phyloP scores from a whole-genome alignment of 2,888 invertebrate genomes.

The Andrena bicolor region DNA sequence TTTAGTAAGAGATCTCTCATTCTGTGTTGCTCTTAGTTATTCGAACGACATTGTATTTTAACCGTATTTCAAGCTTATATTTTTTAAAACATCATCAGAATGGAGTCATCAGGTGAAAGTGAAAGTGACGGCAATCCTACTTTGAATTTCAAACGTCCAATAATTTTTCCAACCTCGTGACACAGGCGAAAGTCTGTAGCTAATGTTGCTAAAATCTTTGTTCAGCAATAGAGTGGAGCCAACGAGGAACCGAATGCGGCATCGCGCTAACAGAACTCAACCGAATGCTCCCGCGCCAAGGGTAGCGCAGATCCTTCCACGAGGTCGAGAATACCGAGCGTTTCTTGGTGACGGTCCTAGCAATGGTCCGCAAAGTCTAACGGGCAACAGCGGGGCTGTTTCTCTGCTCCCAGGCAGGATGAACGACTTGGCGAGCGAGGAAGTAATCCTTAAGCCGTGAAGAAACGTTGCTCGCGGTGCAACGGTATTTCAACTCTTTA shows the following conservation, averaged over 20 bases:
- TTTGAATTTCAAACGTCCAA: not conserved
- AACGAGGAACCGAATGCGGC: conserved; percentile 54
- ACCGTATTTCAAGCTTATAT: too few species aligned
- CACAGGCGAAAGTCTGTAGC: not conserved
- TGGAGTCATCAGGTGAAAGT: too few species aligned
- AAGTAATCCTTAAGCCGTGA: conserved; percentile 79
- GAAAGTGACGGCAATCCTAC: too few species aligned
- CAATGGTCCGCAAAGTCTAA: conserved; percentile 66
- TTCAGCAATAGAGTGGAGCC: conserved; percentile 18
- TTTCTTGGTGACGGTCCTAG: conserved; percentile 70
- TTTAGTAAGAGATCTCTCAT: too few species aligned
- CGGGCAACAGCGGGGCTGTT: conserved; percentile 66
- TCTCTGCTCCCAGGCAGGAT: conserved; percentile 72
- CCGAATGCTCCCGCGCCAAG: conserved; percentile 26
- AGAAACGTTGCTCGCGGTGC: conserved; percentile 16
- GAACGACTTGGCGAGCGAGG: conserved; percentile 77
- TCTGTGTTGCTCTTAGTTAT: too few species aligned
- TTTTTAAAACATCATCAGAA: too few species aligned
- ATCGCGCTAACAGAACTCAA: conserved; percentile 63
- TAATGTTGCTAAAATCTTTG: not conserved
- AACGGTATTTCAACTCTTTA: conserved; percentile 35
- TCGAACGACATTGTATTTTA: too few species aligned
- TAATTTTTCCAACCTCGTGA: not conserved
- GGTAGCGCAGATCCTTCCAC: conserved; percentile 54
- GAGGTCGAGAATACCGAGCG: conserved; percentile 51